These are phyloP conservation scores for Sebastes schlegelii DNA, from an alignment of 2,113 vertebrate species.

Conservation along the genomic window DNA sequence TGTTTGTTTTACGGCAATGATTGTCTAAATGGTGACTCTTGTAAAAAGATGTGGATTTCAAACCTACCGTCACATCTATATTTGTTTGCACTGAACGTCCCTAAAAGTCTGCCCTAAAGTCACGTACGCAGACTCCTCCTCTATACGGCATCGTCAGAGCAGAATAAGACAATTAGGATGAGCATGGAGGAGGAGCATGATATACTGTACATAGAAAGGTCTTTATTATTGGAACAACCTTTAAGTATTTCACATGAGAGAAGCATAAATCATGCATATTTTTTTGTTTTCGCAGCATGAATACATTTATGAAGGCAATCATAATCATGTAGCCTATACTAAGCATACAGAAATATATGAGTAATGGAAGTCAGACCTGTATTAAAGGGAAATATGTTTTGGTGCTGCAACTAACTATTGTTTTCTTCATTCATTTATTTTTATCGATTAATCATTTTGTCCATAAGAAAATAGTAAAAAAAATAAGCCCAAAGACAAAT, in stretches of 20 bases:
- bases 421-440: not conserved
- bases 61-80: conserved; percentile 22
- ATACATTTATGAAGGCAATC: not conserved
- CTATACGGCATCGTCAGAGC: conserved; percentile 7
- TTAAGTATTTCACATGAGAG: not conserved
- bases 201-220: not conserved
- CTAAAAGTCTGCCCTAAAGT: not conserved
- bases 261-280: conserved; percentile 11
- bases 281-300: not conserved
- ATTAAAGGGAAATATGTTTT: not conserved
- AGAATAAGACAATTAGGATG: conserved; percentile 15
- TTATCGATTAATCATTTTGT: not conserved
- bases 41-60: conserved; percentile 49
- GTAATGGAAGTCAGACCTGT: not conserved
- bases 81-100: conserved; percentile 25
- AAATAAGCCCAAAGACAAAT: not conserved
- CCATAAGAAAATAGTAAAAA: not conserved
- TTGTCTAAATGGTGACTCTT: conserved; percentile 31
- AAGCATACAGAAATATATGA: conserved; percentile 1
- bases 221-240: conserved; percentile 47
- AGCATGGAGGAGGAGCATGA: not conserved
- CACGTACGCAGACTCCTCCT: conserved; percentile 12
- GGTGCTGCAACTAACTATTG: not conserved
- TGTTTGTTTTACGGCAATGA: conserved; percentile 31
- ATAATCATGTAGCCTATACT: not conserved